Conservation (phyloP, 2,113 vertebrate species). For the Pituophis catenifer region DNA sequence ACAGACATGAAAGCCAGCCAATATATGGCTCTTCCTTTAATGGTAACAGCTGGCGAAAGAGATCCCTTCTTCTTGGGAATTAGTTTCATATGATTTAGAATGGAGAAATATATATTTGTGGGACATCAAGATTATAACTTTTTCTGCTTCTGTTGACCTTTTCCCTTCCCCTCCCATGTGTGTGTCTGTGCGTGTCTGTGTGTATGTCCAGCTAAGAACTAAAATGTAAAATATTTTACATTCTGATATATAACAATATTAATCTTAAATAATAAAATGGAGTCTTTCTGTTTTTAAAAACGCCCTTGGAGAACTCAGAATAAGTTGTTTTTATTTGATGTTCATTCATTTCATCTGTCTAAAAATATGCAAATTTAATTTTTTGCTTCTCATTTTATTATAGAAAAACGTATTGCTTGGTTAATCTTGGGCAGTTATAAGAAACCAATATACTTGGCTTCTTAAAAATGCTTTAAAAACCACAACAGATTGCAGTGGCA, state of each 20-base stretch:
- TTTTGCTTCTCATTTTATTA: neutral
- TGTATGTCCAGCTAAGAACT: neutral
- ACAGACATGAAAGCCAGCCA: neutral
- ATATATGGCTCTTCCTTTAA: neutral
- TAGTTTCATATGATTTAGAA: neutral
- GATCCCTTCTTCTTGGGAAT: neutral
- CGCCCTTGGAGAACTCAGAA: neutral
- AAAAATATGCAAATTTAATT: neutral
- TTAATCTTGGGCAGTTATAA: neutral
- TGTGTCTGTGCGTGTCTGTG: no score
- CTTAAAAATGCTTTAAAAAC: constrained; percentile 6
- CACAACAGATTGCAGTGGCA: neutral
- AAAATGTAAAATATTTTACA: neutral
- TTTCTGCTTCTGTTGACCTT: neutral
- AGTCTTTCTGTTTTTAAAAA: neutral
- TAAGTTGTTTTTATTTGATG: accelerated
- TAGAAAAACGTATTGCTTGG: neutral
- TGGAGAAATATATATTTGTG: neutral
- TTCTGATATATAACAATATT: neutral
- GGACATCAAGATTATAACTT: neutral
- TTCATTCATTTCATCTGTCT: neutral
- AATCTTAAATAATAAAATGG: constrained; percentile 14
- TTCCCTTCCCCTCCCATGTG: no score
- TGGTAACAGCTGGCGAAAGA: neutral
- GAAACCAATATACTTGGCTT: neutral